Conservation (phyloP, 2,888 invertebrate genomes). For the Lasioglossum morio region DNA sequence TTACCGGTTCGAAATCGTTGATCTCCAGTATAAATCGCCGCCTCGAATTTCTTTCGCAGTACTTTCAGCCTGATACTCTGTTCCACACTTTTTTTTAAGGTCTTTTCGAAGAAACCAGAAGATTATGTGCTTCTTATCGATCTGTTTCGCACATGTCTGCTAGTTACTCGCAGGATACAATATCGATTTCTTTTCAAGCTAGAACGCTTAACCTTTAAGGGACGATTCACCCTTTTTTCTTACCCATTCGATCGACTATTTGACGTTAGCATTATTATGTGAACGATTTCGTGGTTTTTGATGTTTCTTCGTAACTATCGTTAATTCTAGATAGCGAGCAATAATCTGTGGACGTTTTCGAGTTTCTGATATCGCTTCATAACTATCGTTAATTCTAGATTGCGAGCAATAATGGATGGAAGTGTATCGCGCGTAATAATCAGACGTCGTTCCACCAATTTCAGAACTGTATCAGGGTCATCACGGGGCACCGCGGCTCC, state of each 20-base stretch:
- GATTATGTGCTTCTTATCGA: neutral
- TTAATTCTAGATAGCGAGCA: neutral
- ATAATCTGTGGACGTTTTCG: neutral
- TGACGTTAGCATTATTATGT: neutral
- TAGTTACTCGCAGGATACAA: neutral
- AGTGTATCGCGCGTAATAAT: neutral
- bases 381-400: neutral
- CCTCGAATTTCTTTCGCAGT: neutral
- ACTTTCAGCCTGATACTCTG: neutral
- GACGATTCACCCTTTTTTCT: neutral
- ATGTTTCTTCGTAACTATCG: neutral
- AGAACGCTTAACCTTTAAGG: neutral
- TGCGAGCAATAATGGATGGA: neutral
- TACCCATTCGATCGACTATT: neutral
- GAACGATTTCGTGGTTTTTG: neutral
- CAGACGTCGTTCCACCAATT: neutral
- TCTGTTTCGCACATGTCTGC: neutral
- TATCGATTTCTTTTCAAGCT: neutral
- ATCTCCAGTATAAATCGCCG: neutral
- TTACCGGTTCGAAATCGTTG: constrained; percentile 25
- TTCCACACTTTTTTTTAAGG: neutral
- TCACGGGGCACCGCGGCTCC: no score
- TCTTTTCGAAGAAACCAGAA: neutral
- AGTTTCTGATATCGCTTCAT: neutral
- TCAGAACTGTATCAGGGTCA: neutral